phyloP scores from a whole-genome alignment of 92 coral and sea anemone genomes.

The Umimayanthus chanpuru region DNA sequence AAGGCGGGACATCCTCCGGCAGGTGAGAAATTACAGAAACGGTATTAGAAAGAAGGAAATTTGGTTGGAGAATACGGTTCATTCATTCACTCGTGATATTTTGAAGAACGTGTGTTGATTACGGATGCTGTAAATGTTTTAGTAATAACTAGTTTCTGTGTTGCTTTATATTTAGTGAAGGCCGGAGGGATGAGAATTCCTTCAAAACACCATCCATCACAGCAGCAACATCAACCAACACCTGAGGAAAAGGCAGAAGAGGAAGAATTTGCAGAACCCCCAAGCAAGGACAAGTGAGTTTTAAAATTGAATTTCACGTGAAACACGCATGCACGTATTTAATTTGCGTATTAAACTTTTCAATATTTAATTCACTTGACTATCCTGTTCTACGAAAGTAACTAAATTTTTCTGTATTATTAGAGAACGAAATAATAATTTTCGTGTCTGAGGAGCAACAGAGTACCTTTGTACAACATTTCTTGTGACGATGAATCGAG shows the following conservation, averaged over 20 bases:
- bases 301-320: not conserved
- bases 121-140: not conserved
- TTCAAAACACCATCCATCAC: constrained; percentile 78
- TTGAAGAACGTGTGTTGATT: not conserved
- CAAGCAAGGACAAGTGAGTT: constrained; percentile 74
- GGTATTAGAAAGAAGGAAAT: not conserved
- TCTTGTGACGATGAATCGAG: not conserved
- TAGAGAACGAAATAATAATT: not conserved
- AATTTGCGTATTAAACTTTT: not conserved
- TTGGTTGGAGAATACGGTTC: not conserved
- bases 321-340: not conserved
- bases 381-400: not conserved
- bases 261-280: constrained; percentile 89
- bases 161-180: constrained; percentile 69
- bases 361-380: no score
- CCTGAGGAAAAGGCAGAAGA: constrained; percentile 95
- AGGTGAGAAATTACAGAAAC: constrained; percentile 55
- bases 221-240: constrained; percentile 70
- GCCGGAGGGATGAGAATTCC: constrained; percentile 97
- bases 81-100: constrained; percentile 1
- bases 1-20: constrained; percentile 99
- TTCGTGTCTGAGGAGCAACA: not conserved
- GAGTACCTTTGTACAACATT: not conserved
- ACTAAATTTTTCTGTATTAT: not conserved
- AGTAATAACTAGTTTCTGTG: not conserved